Conservation (phyloP, 1,140 invertebrate genomes). For the Ericerus pela region DNA sequence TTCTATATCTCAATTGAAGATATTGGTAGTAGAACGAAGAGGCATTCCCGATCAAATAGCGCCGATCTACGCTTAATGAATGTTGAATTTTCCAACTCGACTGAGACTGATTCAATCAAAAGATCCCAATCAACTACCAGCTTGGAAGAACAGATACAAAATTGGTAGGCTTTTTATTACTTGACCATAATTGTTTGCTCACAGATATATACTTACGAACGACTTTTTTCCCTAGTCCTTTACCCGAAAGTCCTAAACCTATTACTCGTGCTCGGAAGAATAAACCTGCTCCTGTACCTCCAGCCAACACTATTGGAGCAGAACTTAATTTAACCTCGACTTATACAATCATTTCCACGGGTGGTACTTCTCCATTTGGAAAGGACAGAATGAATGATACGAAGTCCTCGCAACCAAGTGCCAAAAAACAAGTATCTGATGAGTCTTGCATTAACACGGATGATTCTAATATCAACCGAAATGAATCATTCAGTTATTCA, state of each 20-base stretch:
- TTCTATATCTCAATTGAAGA: constrained; percentile 22
- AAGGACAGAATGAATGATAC: not conserved
- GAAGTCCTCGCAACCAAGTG: not conserved
- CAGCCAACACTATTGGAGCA: constrained; percentile 27
- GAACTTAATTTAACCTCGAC: no score
- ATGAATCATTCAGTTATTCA: constrained; percentile 4
- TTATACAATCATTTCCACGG: no score
- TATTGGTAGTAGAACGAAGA: constrained; percentile 8
- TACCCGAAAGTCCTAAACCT: constrained; percentile 53
- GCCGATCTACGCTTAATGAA: constrained; percentile 14
- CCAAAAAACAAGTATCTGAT: not conserved
- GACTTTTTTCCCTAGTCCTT: constrained; percentile 38
- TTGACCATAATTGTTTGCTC: not conserved
- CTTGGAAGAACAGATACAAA: constrained; percentile 30
- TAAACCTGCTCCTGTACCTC: constrained; percentile 50
- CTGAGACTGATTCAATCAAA: constrained; percentile 33
- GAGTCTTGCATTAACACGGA: not conserved
- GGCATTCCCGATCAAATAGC: constrained; percentile 24
- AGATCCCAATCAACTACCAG: constrained; percentile 51
- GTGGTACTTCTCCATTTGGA: not conserved
- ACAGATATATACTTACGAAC: constrained; percentile 9
- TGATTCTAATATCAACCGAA: not conserved
- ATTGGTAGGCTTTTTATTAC: constrained; percentile 20
- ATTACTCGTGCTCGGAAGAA: constrained; percentile 48
- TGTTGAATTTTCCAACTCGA: not conserved